These are phyloP conservation scores for Phlogophora meticulosa DNA, from an alignment of 2,888 invertebrate species.

Conservation along the genomic window DNA sequence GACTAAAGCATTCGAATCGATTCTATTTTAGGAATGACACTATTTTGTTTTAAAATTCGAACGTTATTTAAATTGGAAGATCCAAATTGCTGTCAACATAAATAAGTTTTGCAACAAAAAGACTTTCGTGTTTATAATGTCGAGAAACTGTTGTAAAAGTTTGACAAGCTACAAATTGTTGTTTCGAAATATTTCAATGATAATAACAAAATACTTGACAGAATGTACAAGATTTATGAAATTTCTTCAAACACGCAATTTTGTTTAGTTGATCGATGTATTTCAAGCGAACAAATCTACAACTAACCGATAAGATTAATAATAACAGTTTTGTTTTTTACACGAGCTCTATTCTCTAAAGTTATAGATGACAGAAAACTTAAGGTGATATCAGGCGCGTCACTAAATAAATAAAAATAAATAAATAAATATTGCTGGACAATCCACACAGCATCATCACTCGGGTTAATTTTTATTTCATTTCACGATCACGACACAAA, in stretches of 20 bases:
- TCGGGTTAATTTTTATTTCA: too few species aligned
- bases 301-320: background rate
- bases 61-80: slow-evolving; percentile 16
- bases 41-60: slow-evolving; percentile 9
- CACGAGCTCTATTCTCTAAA: background rate
- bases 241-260: slow-evolving; percentile 34
- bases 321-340: background rate
- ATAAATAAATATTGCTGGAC: too few species aligned
- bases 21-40: background rate
- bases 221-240: slow-evolving; percentile 32
- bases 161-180: slow-evolving; percentile 55
- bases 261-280: slow-evolving; percentile 12
- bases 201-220: slow-evolving; percentile 50
- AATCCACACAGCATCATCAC: too few species aligned
- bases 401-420: too few species aligned
- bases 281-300: background rate
- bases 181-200: slow-evolving; percentile 47
- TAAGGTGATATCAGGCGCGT: too few species aligned
- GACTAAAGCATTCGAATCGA: slow-evolving; percentile 18
- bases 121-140: slow-evolving; percentile 21
- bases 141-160: slow-evolving; percentile 36
- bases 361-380: background rate
- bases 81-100: slow-evolving; percentile 8
- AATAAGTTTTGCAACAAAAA: slow-evolving; percentile 20
- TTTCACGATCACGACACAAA: too few species aligned